A percentile compares a stretch with the other conserved stretches of the same genome.
Evolutionary conservation across 2,888 invertebrate genomes (phyloP).

Genomic region (Meloe dianella): DNA sequence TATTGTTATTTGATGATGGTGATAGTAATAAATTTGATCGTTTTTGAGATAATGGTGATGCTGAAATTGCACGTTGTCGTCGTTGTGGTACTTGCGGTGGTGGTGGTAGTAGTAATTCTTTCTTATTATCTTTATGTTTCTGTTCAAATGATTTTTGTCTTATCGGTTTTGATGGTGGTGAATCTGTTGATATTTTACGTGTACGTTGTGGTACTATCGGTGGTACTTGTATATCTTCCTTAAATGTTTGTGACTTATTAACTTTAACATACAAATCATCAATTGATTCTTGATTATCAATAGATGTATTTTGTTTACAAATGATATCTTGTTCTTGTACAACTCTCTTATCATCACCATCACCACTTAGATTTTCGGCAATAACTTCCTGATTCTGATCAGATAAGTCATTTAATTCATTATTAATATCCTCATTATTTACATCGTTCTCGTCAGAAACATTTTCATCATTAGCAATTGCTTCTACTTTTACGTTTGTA

Average conservation of each 20-base stretch:
- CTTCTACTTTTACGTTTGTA: neutral
- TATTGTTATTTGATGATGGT: conserved; percentile 12
- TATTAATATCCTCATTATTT: too few relatives aligned
- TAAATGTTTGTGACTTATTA: conserved; percentile 35
- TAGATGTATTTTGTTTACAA: too few relatives aligned
- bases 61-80: conserved; percentile 39
- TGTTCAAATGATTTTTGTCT: conserved; percentile 52
- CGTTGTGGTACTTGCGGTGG: conserved; percentile 42
- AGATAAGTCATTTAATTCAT: neutral
- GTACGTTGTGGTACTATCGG: conserved; percentile 41
- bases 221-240: conserved; percentile 37
- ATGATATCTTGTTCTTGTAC: too few relatives aligned
- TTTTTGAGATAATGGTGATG: conserved; percentile 40
- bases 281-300: conserved; percentile 7
- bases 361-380: too few relatives aligned
- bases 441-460: neutral
- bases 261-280: conserved; percentile 47
- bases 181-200: conserved; percentile 33
- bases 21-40: neutral
- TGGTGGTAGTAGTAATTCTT: too few relatives aligned
- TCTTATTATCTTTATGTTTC: conserved; percentile 29
- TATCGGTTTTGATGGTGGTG: conserved; percentile 42
- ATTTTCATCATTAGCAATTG: too few relatives aligned
- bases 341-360: too few relatives aligned
- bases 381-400: too few relatives aligned